phyloP scores from a whole-genome alignment of 1,140 invertebrate species.

The Frieseomelitta varia region DNA sequence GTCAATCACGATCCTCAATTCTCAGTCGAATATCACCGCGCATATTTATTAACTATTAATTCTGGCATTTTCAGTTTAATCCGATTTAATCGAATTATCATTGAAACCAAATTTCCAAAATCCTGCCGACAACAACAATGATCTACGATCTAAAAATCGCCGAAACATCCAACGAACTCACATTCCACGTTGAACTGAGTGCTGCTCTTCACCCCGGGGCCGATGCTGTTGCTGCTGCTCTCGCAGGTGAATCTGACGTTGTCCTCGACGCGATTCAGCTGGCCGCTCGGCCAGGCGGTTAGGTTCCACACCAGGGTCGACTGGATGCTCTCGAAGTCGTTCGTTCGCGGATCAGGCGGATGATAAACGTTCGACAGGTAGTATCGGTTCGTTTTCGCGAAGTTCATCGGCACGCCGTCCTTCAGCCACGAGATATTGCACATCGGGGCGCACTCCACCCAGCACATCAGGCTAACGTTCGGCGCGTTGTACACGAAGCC shows the following conservation, averaged over 20 bases:
- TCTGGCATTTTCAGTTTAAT: no score
- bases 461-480: conserved; percentile 91
- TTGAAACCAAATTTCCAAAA: no score
- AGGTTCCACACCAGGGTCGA: conserved; percentile 93
- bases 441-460: conserved; percentile 93
- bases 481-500: conserved; percentile 89
- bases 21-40: no score
- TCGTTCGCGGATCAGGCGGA: conserved; percentile 87
- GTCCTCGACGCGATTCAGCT: conserved; percentile 89
- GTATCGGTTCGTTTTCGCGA: conserved; percentile 85
- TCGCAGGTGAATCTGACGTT: conserved; percentile 93
- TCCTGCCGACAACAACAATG: no score
- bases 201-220: conserved; percentile 88
- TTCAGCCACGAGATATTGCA: conserved; percentile 93
- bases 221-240: conserved; percentile 89
- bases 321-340: conserved; percentile 93
- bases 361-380: conserved; percentile 85
- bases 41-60: no score
- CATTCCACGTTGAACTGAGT: conserved; percentile 94
- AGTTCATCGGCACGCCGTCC: conserved; percentile 86
- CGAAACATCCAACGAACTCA: conserved; percentile 81
- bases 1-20: no score
- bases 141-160: not conserved
- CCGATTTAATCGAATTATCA: no score
- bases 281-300: conserved; percentile 89